Base-by-base conservation (phyloP, 2,797 vertebrate genomes). In the Anguilla obscura region DNA sequence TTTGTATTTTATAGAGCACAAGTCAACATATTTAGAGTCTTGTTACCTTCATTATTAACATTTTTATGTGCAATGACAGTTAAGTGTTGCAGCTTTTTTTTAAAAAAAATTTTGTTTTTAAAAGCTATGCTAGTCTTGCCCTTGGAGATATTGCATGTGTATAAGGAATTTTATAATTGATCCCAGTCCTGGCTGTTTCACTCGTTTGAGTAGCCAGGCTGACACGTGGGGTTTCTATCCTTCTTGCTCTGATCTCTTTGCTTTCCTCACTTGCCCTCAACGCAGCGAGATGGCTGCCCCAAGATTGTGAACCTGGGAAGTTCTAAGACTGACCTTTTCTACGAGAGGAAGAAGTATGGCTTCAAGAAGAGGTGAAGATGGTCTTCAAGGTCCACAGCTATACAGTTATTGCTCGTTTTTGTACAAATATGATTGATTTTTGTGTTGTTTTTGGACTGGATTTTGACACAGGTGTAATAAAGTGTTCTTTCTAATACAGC, bases 221-320 rank as follows among this genome's bases (percentile, higher is more conserved):
- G 56, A 58, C 16, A 18, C 2, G 56, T 58, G 3, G 14, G 56
- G 56, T 58, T 58, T 58, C 56, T 16, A 3, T 58, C 14, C 16
- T 33, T 76, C 74, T 40, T 40, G 74, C 12, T 16, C 69, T 18
- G 30, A 40, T 40, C 1, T 76, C 36, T 4, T 76, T 76, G 30
- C 30, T 76, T 14, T 76, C 74, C 16, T 36, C 36, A 1, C 33
- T 76, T 76, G 4, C 74, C 74, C 33, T 21, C 12, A 33, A 40
- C 74, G 21, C 76, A 99, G 98, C 94, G 99, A 92, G 99, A 99
- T 88, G 99, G 99, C 82, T 99, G 99, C 91, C 98, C 98, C 0
- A 99, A 99, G 95, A 99, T 99, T 0, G 99, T 99, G 89, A 99
- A 99, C 92, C 93, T 99, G 93, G 99, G 98, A 84, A 99, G 99